Percentiles rank a stretch among this genome's conserved stretches.
Conservation (phyloP, 2,113 vertebrate species). For the Eupsittula cactorum region DNA sequence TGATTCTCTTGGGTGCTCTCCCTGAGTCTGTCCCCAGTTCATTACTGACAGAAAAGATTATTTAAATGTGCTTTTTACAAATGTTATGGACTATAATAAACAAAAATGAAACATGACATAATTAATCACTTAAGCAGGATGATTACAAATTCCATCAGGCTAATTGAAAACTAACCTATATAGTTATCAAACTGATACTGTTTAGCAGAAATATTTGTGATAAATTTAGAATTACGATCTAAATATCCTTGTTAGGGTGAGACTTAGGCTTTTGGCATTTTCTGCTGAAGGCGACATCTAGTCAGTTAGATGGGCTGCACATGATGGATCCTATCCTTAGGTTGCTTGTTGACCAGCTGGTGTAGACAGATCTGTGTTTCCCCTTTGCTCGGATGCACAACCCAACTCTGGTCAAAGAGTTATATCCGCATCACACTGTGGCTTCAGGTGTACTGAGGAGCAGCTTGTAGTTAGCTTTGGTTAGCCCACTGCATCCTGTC, state of each 20-base stretch:
- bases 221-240: neutral
- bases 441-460: neutral
- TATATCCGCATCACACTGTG: neutral
- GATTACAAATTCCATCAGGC: constrained; percentile 24
- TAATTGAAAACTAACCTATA: constrained; percentile 31
- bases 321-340: neutral
- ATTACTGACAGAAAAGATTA: constrained; percentile 32
- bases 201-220: neutral
- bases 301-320: neutral
- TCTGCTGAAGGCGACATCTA: neutral
- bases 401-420: neutral
- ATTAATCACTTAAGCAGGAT: constrained; percentile 33
- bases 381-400: neutral
- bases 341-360: neutral
- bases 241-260: neutral
- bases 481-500: neutral
- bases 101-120: constrained; percentile 26
- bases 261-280: neutral
- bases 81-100: neutral
- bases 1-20: constrained; percentile 7
- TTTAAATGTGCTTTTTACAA: neutral
- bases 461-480: neutral
- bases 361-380: neutral
- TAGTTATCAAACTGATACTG: neutral
- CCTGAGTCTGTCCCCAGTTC: neutral